These are phyloP conservation scores for Halcyon senegalensis DNA, from an alignment of 2,113 vertebrate genomes.

Conservation along the genomic window DNA sequence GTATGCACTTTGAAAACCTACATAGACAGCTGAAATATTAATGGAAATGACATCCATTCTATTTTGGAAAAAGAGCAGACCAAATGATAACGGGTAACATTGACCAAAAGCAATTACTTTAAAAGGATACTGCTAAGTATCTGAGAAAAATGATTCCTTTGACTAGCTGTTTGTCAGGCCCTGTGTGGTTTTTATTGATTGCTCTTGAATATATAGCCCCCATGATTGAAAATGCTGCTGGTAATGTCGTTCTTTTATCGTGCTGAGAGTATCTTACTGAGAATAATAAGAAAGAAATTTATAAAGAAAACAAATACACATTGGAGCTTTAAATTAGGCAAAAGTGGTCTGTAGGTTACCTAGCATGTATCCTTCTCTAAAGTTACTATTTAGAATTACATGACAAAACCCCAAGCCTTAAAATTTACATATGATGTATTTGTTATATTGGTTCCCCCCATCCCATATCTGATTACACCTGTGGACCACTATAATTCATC, in stretches of 20 bases:
- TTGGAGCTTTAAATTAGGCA: constrained; percentile 54
- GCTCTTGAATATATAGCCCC: constrained; percentile 87
- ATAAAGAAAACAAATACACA: constrained; percentile 77
- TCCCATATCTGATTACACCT: neutral
- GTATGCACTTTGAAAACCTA: constrained; percentile 54
- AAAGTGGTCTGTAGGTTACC: constrained; percentile 59
- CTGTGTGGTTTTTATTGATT: constrained; percentile 90
- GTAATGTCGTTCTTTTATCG: constrained; percentile 79
- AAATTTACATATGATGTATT: constrained; percentile 9
- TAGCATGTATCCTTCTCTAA: neutral
- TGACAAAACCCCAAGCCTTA: neutral
- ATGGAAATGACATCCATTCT: constrained; percentile 68
- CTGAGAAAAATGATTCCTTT: constrained; percentile 90
- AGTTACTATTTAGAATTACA: neutral
- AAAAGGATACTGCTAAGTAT: constrained; percentile 92
- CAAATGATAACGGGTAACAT: constrained; percentile 89
- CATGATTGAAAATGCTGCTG: constrained; percentile 87
- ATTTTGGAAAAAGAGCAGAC: constrained; percentile 77
- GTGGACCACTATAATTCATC: neutral
- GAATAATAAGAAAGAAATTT: constrained; percentile 84
- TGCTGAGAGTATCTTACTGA: constrained; percentile 69
- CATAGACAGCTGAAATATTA: constrained; percentile 65
- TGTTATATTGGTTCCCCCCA: neutral
- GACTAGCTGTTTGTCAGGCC: constrained; percentile 88
- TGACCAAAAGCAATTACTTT: constrained; percentile 95